Percentiles rank a stretch among this genome's conserved stretches.
Evolutionary conservation across 2,888 invertebrate genomes (phyloP).

Genomic region (Halictus quadricinctus): DNA sequence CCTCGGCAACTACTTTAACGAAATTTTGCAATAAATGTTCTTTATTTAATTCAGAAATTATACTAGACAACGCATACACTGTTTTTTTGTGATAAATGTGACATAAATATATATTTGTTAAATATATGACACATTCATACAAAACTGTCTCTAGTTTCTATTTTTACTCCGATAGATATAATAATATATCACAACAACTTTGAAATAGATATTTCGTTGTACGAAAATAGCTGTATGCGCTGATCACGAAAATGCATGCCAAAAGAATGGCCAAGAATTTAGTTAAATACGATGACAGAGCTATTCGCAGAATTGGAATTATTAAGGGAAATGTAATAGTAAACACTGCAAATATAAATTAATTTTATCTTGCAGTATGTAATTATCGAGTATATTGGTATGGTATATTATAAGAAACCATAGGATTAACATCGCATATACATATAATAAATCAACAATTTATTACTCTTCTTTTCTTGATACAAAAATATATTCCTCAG

Average conservation of each 20-base stretch:
- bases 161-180: not conserved
- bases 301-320: not conserved
- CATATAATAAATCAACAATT: not conserved
- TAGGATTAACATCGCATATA: not conserved
- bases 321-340: not conserved
- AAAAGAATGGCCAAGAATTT: conserved; percentile 4
- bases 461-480: too few species aligned
- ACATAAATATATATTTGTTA: conserved; percentile 22
- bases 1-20: conserved; percentile 53
- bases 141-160: not conserved
- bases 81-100: conserved; percentile 14
- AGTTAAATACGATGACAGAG: not conserved
- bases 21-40: not conserved
- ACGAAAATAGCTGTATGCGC: conserved; percentile 24
- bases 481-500: not conserved
- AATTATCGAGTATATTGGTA: not conserved
- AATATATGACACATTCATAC: conserved; percentile 35
- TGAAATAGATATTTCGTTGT: not conserved
- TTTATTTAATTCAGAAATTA: not conserved
- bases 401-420: not conserved
- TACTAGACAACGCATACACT: not conserved
- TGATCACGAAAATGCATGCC: conserved; percentile 9
- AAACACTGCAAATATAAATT: not conserved
- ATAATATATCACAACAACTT: not conserved
- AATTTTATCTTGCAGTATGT: not conserved